A percentile compares a stretch with the other conserved stretches of the same genome.
Conservation (phyloP, 2,797 vertebrate species). For the Phalanger gymnotis region DNA sequence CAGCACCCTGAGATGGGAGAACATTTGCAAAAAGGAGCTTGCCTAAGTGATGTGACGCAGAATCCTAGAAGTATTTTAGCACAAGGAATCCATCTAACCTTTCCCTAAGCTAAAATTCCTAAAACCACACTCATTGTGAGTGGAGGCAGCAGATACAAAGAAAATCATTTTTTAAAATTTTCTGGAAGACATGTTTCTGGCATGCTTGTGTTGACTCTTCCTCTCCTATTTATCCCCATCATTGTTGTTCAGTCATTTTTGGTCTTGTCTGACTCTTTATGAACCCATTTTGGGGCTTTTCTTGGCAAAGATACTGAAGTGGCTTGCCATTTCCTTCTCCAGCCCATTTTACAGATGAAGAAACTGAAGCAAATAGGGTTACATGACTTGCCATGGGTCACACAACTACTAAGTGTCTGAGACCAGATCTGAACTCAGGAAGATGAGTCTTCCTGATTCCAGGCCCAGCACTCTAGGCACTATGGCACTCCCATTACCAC, state of each 20-base stretch:
- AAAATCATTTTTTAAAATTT: neutral
- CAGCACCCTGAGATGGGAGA: slow-evolving; percentile 26
- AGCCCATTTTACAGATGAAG: neutral
- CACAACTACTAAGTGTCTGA: neutral
- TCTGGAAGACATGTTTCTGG: neutral
- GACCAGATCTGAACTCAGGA: neutral
- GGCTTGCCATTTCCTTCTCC: neutral
- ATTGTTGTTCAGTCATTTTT: neutral
- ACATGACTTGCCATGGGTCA: neutral
- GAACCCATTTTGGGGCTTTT: neutral
- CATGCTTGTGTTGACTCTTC: neutral
- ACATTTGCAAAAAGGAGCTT: neutral
- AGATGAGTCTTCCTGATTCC: neutral
- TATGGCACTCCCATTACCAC: rapidly evolving
- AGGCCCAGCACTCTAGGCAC: neutral
- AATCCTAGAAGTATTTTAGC: neutral
- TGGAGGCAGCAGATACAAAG: neutral
- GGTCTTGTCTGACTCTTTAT: too few species aligned
- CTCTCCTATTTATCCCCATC: neutral
- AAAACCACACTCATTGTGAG: neutral
- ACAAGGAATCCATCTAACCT: neutral
- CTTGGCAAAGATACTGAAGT: neutral
- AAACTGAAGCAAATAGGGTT: neutral
- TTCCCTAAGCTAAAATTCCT: neutral
- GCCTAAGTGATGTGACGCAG: slow-evolving; percentile 1